Percentiles rank a stretch among this genome's conserved stretches.
Conservation (phyloP, 1,140 invertebrate genomes). For the Caenorhabditis inopinata region DNA sequence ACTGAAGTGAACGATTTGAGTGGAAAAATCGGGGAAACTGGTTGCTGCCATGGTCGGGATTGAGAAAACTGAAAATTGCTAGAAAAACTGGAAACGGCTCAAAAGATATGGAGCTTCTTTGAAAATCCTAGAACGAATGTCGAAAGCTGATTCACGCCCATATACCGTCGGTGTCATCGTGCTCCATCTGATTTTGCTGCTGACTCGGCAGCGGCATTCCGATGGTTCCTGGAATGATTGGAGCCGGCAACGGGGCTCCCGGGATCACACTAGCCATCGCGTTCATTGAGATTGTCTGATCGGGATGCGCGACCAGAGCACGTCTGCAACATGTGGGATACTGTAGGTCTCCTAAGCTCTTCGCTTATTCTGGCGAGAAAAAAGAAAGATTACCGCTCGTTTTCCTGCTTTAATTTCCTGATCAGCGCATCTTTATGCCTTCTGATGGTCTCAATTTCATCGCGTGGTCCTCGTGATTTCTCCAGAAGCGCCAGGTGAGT, state of each 20-base stretch:
- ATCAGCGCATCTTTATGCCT: conserved; percentile 53
- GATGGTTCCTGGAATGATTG: conserved; percentile 7
- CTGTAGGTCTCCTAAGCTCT: no score
- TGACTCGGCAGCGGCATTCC: background rate
- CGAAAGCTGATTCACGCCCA: conserved; percentile 53
- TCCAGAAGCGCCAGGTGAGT: conserved; percentile 80
- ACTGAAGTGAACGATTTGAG: no score
- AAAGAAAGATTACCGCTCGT: conserved; percentile 67
- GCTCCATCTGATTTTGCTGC: background rate
- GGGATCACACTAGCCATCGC: conserved; percentile 33
- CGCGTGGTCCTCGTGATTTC: conserved; percentile 71
- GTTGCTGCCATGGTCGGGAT: no score
- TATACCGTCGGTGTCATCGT: conserved; percentile 50
- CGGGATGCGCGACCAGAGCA: conserved; percentile 28
- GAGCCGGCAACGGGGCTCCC: background rate
- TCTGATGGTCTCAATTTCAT: conserved; percentile 70
- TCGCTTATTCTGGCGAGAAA: no score
- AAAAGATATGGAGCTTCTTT: no score
- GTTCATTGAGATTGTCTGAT: conserved; percentile 1
- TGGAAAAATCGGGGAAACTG: no score
- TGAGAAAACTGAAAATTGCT: no score
- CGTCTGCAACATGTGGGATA: no score
- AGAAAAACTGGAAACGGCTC: no score
- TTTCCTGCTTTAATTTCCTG: conserved; percentile 71
- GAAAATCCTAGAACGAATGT: no score